A percentile compares a stretch with the other conserved stretches of the same genome.
Conservation (phyloP, 1,140 invertebrate genomes). For the Drosophila seguyi region DNA sequence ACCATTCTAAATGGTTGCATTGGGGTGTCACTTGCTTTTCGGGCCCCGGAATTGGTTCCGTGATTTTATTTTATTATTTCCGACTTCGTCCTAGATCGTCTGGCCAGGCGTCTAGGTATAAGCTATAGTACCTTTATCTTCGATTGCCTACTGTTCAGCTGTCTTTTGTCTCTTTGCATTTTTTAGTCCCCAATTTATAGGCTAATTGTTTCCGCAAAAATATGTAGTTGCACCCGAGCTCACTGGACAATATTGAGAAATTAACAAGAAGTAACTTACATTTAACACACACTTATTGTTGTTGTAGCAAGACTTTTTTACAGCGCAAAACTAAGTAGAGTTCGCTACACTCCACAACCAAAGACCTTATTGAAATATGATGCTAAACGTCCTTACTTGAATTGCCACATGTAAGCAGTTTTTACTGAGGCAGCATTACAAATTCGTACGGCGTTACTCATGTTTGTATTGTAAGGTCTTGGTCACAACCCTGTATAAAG, state of each 20-base stretch:
- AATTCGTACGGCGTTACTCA: neutral
- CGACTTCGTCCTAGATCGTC: conserved; percentile 5
- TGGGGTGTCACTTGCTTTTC: conserved; percentile 24
- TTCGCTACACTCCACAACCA: conserved; percentile 43
- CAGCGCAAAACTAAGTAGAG: conserved; percentile 58
- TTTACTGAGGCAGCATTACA: neutral
- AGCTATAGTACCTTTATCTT: conserved; percentile 65
- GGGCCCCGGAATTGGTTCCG: conserved; percentile 13
- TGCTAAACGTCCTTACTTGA: neutral
- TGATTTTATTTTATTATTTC: conserved; percentile 20
- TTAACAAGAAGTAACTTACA: conserved; percentile 17
- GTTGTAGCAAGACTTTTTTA: conserved; percentile 62
- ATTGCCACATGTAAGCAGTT: neutral
- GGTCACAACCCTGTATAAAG: conserved; percentile 61
- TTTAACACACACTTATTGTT: conserved; percentile 34
- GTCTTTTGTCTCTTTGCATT: conserved; percentile 33
- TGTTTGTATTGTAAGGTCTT: neutral
- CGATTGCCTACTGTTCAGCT: conserved; percentile 54
- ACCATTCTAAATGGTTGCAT: conserved; percentile 72
- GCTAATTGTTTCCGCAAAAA: conserved; percentile 51
- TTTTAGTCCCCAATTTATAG: conserved; percentile 49
- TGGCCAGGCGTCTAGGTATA: conserved; percentile 37
- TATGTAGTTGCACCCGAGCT: conserved; percentile 63
- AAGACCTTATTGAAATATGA: neutral
- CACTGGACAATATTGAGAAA: conserved; percentile 67